Evolutionary conservation across 2,113 vertebrate species (phyloP).

Genomic region (Tupaia chinensis): DNA sequence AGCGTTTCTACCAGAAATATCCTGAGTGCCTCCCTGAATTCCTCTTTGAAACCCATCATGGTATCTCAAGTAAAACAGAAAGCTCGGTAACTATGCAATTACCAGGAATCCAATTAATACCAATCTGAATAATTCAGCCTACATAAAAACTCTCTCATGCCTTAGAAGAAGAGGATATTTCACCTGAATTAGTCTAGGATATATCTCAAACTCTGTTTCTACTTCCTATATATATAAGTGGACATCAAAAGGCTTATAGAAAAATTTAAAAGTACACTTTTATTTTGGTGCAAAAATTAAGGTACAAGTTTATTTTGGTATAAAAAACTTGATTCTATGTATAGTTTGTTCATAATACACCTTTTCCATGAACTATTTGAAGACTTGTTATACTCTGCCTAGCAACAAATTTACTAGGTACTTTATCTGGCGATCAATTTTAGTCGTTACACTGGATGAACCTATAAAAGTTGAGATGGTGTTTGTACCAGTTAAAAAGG

Average conservation of each 20-base stretch:
- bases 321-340: no score
- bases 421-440: slow-evolving; percentile 46
- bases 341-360: no score
- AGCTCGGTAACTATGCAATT: neutral
- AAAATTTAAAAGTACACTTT: no score
- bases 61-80: slow-evolving; percentile 54
- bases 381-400: neutral
- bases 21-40: slow-evolving; percentile 20
- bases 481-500: slow-evolving; percentile 62
- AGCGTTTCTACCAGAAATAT: slow-evolving; percentile 52
- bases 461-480: slow-evolving; percentile 50
- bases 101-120: neutral
- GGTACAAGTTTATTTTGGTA: no score
- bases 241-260: no score
- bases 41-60: slow-evolving; percentile 18
- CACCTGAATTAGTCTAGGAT: neutral
- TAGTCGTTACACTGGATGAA: slow-evolving; percentile 2
- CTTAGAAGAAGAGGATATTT: neutral
- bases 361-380: no score
- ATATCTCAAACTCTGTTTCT: slow-evolving; percentile 33
- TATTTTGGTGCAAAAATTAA: no score
- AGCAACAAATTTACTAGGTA: slow-evolving; percentile 40
- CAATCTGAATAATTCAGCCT: slow-evolving; percentile 21
- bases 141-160: neutral
- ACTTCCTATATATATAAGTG: neutral